Conservation (phyloP, 1,140 invertebrate species). For the Leptinotarsa lineolata region DNA sequence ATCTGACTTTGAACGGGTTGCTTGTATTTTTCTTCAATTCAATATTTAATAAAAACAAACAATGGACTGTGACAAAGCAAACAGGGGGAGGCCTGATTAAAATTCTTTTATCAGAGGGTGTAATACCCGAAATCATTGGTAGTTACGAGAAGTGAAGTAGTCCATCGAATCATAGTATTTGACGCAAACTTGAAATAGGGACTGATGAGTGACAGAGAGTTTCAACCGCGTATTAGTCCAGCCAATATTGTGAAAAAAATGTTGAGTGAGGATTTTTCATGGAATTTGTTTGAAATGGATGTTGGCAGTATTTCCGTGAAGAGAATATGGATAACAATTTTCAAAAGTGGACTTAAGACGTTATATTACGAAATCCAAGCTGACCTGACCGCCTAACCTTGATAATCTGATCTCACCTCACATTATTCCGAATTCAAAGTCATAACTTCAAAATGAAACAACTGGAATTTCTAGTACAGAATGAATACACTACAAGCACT, state of each 20-base stretch:
- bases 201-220: neutral
- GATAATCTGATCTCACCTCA: too few relatives aligned
- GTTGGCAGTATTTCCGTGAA: too few relatives aligned
- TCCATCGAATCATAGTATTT: slow-evolving; percentile 21
- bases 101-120: slow-evolving; percentile 21
- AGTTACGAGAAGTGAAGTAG: slow-evolving; percentile 10
- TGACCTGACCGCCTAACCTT: too few relatives aligned
- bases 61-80: slow-evolving; percentile 8
- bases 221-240: neutral
- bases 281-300: too few relatives aligned
- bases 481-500: too few relatives aligned
- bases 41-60: slow-evolving; percentile 9
- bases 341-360: too few relatives aligned
- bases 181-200: slow-evolving; percentile 19
- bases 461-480: too few relatives aligned
- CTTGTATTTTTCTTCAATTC: slow-evolving; percentile 8
- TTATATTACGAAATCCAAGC: too few relatives aligned
- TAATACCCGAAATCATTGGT: slow-evolving; percentile 19
- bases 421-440: too few relatives aligned
- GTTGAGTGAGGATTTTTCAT: too few relatives aligned
- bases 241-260: neutral
- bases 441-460: too few relatives aligned
- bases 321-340: too few relatives aligned
- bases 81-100: slow-evolving; percentile 3
- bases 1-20: neutral